Evolutionary conservation across 64 coral and sea anemone species (phyloP), one percentile per base, ranked within the genome.

Genomic region (Porites australiensis): DNA sequence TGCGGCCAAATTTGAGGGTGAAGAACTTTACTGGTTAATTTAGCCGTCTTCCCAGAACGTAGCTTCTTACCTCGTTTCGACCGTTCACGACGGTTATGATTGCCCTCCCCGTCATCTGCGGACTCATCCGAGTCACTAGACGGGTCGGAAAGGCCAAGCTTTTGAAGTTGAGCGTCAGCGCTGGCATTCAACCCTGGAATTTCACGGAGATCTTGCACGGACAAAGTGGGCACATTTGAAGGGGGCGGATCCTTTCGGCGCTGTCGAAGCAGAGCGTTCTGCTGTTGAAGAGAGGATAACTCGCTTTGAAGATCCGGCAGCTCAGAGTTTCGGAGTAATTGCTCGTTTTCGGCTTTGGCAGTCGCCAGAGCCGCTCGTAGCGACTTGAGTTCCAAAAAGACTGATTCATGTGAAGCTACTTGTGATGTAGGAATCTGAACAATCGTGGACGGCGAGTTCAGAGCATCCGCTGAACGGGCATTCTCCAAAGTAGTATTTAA

Each of bases 1-100:
- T 88, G 86, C 8, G 70, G 86, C 86, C 86, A 88, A n/a, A 76
- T 59, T 55, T 88, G 86, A 11, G 70, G 86, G 21, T 22, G 23
- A 61, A 74, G 10, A 13, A 88, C 86, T 21, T 53, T 61, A 13
- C 15, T 27, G n/a, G 86, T 50, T 3, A 64, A 6, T 70, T 86
- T 86, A 13, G 62, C 62, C 13, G 4, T 64, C 62, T 64, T 64
- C 62, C 62, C 62, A 13, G 13, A 64, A 9, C 1, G 62, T 64
- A 64, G 62, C 62, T 64, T 64, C 62, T 19, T 64, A 64, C 62
- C 62, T 64, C 14, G 13, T 64, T 64, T 64, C 13, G 62, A 9
- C 62, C 13, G 13, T 64, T 64, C 62, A 13, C 62, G 62, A 13
- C 62, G 13, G 62, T 64, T 9, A 64, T 64, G 62, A 64, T 64